phyloP scores from a whole-genome alignment of 2,888 invertebrate genomes.

The Venusia cambrica region DNA sequence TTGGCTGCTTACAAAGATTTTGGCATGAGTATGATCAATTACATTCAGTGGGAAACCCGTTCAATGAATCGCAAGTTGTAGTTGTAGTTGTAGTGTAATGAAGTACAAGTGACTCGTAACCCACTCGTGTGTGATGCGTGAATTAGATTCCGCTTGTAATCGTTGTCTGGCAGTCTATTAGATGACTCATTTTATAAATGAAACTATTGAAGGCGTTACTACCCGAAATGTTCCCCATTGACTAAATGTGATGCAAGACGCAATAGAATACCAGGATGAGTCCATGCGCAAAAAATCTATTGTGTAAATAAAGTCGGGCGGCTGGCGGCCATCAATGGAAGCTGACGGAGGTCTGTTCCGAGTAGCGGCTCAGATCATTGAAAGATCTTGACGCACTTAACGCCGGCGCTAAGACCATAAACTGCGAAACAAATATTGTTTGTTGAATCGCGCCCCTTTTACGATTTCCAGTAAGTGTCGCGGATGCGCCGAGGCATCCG shows the following conservation, averaged over 20 bases:
- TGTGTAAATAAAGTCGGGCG: background rate
- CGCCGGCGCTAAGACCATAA: conserved; percentile 25
- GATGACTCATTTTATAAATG: conserved; percentile 3
- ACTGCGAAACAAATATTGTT: conserved; percentile 17
- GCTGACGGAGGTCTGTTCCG: conserved; percentile 5
- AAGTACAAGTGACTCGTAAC: too few species aligned
- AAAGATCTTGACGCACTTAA: conserved; percentile 21
- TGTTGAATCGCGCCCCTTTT: conserved; percentile 15
- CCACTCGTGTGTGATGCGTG: too few species aligned
- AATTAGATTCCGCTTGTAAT: too few species aligned
- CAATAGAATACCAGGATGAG: conserved; percentile 14
- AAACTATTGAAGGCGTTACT: conserved; percentile 1
- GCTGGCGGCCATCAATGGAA: too few species aligned
- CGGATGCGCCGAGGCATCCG: conserved; percentile 22
- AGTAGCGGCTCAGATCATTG: conserved; percentile 13
- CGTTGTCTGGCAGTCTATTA: too few species aligned
- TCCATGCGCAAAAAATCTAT: conserved; percentile 5
- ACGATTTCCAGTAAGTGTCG: conserved; percentile 27
- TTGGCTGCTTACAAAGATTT: too few species aligned
- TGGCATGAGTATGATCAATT: conserved; percentile 11
- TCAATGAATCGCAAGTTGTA: too few species aligned
- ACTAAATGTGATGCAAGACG: conserved; percentile 19
- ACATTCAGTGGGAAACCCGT: conserved; percentile 10
- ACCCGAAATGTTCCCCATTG: conserved; percentile 1
- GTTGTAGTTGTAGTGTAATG: too few species aligned